Base-by-base conservation (phyloP, 2,797 vertebrate genomes). In the Rousettus madagascariensis region DNA sequence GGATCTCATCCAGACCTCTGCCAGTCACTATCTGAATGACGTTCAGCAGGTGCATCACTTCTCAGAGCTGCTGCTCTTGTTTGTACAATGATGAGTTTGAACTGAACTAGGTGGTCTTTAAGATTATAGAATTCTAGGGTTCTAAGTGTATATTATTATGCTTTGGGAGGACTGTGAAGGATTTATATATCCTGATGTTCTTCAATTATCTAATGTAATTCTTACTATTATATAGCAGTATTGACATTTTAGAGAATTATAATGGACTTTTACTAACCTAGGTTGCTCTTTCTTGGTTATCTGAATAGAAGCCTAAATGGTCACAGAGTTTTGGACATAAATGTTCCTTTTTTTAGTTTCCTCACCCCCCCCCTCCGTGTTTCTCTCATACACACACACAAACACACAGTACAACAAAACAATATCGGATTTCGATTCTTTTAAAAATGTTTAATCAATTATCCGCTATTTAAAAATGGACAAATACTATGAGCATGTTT, bases 241-340 rank as follows among this genome's bases (percentile, higher is more conserved):
- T 90, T 93, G 93, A 86, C 43, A 71, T 72, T 78, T 87, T 91
- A 95, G 90, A 75, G 22, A 94, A 49, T 92, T 95, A 80, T 63
- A 95, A 26, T 88, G 33, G 68, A n/a, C 36, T 71, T 93, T 95
- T 83, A 51, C 41, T 92, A 66, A 93, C 49, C 66, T 71, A 20
- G 24, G 24, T 88, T 92, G 1, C 26, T 93, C 92, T 51, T 91
- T 92, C 22, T 69, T 96, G 30, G 71, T 87, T 84, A 7, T 33
- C 69, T 16, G 43, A 77, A 15, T 77, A 92, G 74, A 53, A 69
- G 15, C 66, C 41, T 87, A 90, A 85, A 71, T 93, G 59, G 74
- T 88, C 2, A 0, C 4, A 28, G 57, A 92, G 20, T 26, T 80
- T 80, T 61, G 28, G 65, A 77, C 72, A 84, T 68, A 93, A 57